phyloP scores from a whole-genome alignment of 2,113 vertebrate species.

The Pogona vitticeps region DNA sequence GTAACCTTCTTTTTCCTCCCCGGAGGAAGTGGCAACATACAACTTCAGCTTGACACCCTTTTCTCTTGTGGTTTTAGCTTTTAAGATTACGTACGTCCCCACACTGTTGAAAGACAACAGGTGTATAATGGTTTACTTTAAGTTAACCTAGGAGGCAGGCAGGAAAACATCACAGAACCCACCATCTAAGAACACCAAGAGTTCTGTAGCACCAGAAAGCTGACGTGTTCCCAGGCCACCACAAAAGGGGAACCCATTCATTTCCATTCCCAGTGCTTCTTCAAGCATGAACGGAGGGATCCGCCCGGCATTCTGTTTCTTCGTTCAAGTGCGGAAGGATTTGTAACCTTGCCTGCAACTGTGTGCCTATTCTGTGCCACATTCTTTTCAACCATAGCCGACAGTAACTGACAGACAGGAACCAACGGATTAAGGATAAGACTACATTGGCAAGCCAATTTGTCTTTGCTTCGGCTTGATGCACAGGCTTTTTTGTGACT shows the following conservation, averaged over 20 bases:
- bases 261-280: background rate
- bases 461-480: too few species aligned
- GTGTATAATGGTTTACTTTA: background rate
- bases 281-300: background rate
- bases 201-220: background rate
- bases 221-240: background rate
- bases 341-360: too few species aligned
- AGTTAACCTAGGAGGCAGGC: background rate
- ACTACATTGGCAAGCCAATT: too few species aligned
- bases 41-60: background rate
- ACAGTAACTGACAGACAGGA: too few species aligned
- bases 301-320: background rate
- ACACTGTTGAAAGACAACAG: background rate
- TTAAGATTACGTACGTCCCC: background rate
- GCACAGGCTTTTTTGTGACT: too few species aligned
- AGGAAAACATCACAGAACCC: background rate
- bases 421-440: background rate
- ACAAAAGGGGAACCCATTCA: rapidly evolving
- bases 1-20: background rate
- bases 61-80: background rate
- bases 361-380: background rate
- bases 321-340: background rate
- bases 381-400: background rate
- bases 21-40: background rate
- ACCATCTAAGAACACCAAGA: background rate